phyloP scores from a whole-genome alignment of 1,140 invertebrate species.

The Coptotermes formosanus region DNA sequence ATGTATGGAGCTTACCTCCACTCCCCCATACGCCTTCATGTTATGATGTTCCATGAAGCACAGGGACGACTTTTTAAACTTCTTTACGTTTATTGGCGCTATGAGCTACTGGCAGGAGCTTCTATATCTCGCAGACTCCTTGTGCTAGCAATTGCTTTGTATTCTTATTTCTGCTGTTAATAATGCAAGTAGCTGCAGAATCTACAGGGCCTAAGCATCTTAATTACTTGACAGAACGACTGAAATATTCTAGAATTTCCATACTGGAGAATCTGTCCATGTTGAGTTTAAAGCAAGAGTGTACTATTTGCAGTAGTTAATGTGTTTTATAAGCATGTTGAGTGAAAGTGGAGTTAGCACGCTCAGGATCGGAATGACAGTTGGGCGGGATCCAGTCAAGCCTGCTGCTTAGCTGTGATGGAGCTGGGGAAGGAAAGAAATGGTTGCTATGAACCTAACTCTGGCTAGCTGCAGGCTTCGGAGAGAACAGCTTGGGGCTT shows the following conservation, averaged over 20 bases:
- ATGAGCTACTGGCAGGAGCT: too few species aligned
- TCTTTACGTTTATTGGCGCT: too few species aligned
- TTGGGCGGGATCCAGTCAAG: background rate
- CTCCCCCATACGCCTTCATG: too few species aligned
- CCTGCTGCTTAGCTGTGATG: background rate
- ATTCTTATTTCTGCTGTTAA: too few species aligned
- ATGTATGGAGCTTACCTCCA: too few species aligned
- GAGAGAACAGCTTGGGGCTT: background rate
- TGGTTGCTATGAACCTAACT: background rate
- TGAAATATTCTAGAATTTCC: background rate
- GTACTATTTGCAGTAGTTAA: background rate
- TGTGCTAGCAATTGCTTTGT: too few species aligned
- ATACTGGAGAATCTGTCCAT: background rate
- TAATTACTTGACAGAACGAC: background rate
- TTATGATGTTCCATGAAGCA: too few species aligned
- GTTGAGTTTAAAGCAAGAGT: background rate
- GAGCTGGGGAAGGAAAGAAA: background rate
- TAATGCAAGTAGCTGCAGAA: too few species aligned
- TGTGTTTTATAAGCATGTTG: background rate
- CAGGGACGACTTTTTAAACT: too few species aligned
- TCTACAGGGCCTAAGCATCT: background rate
- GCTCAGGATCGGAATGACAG: background rate
- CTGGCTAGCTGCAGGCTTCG: background rate
- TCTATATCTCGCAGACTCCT: too few species aligned
- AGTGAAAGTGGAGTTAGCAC: slow-evolving; percentile 3